Base-by-base conservation (phyloP, 1,140 invertebrate genomes). In the Brachionus calyciflorus region DNA sequence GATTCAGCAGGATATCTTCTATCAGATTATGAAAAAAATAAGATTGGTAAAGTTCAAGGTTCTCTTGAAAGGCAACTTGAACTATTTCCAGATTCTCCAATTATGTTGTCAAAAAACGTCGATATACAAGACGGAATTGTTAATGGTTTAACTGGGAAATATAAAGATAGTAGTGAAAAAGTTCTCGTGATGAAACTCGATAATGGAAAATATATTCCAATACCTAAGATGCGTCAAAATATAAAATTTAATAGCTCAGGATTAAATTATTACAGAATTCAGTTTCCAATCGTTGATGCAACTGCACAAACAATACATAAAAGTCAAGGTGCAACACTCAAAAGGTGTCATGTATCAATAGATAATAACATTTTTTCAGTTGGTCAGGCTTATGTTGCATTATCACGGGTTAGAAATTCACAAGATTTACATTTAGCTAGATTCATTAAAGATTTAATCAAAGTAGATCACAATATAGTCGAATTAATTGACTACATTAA, bases 281-380 rank as follows among this genome's bases (percentile, higher is more conserved):
- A 49, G 48, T 49, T 49, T 49, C 48, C 48, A 49, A 49, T 49
- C 24, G 48, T 21, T 49, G 48, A 49, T 49, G 48, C 48, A 49
- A 49, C 48, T 3, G 48, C 48, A n/a, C 48, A 49, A 49, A 49
- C 48, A 19, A 49, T 49, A 19, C 48, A 49, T 21, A 49, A 49
- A 49, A 17, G 12, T 49, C 48, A 49, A 21, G 48, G 7, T 19
- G 48, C 48, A n/a, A 49, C 48, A 19, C 48, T 49, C 48, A 49
- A 49, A 7, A 49, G 48, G 24, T 49, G 48, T 49, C 48, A 49
- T 49, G 7, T 49, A 19, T n/a, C 48, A 19, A 49, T 49, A 19
- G 48, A 49, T 49, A 12, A 44, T 5, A 44, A 44, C n/a, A 2
- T n/a, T 2, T 44, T 5, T 44, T 5, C 10, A 12, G 10, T 44